Evolutionary conservation across 2,113 vertebrate species (phyloP), one percentile per base, ranked within the genome.

Genomic region (Syngnathoides biaculeatus): DNA sequence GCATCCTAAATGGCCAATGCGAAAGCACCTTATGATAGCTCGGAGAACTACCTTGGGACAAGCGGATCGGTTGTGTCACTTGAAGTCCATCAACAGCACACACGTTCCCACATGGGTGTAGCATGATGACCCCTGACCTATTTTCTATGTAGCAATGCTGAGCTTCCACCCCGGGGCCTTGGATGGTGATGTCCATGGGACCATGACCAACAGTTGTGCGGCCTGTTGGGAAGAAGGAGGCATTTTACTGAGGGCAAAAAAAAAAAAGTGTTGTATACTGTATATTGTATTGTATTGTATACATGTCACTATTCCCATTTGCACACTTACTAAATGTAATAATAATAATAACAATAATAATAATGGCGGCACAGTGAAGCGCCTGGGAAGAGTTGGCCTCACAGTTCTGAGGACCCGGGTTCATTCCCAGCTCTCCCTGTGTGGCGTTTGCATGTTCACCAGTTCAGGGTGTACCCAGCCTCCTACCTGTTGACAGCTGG

Each of bases 111-210:
- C 95, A 96, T 17, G 96, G 96, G 77, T 98, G 88, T 69, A 99
- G 87, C 0, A 87, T 95, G 70, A 99, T 94, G 0, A 89, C 82
- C 39, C 95, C 95, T 2, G 56, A 85, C 1, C 64, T 67, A 35
- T 98, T 96, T 86, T 98, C 94, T 0, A 99, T 96, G 91, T 92
- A 96, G 89, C 95, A 98, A 87, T 99, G 97, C 75, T 95, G 92
- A 1, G 92, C 89, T 0, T 86, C 92, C 68, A 98, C 87, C 1
- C 94, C 95, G 0, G 93, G 87, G 3, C 97, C 96, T 80, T 95
- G 95, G 64, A 99, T 87, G 30, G 75, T 64, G 69, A 99, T 93
- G 86, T 98, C 97, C 71, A 82, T 87, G 0, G 91, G 76, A 0
- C 92, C 92, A 0, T 93, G 91, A 67, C 97, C 96, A 6, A 98